Evolutionary conservation across 35 echinoderm and acorn worm species (phyloP).

Genomic region (Patiria miniata): DNA sequence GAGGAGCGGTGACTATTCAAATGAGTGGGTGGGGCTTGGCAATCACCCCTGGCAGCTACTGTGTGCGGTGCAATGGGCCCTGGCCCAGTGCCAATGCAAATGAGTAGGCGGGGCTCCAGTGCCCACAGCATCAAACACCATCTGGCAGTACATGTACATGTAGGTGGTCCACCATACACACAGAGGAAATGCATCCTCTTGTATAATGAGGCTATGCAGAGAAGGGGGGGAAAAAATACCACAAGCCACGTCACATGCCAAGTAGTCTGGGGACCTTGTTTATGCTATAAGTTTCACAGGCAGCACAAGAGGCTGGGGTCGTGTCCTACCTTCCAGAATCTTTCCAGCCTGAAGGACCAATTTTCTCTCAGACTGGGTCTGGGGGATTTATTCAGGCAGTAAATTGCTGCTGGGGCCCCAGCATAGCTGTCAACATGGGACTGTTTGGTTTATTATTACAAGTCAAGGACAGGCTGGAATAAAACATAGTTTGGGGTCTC

Average conservation of each 20-base stretch:
- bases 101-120: not conserved
- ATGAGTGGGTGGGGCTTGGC: not conserved
- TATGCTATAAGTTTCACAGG: conserved; percentile 25
- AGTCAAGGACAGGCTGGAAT: conserved; percentile 1
- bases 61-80: not conserved
- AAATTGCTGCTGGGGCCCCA: conserved; percentile 5
- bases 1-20: conserved; percentile 16
- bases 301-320: not conserved
- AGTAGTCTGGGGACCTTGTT: conserved; percentile 17
- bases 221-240: not conserved
- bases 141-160: not conserved
- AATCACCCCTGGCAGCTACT: not conserved
- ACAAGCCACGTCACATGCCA: not conserved
- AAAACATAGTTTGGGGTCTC: no score
- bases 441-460: conserved; percentile 30
- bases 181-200: not conserved
- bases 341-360: not conserved
- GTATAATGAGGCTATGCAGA: not conserved
- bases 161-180: not conserved
- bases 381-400: conserved; percentile 6
- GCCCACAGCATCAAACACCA: not conserved
- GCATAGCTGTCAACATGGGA: conserved; percentile 16
- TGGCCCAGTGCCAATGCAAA: conserved; percentile 24
- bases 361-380: conserved; percentile 9
- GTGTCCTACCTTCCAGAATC: not conserved